Percentiles rank a stretch among this genome's conserved stretches.
Conservation (phyloP, 1,140 invertebrate species). For the Cheumatopsyche charites region DNA sequence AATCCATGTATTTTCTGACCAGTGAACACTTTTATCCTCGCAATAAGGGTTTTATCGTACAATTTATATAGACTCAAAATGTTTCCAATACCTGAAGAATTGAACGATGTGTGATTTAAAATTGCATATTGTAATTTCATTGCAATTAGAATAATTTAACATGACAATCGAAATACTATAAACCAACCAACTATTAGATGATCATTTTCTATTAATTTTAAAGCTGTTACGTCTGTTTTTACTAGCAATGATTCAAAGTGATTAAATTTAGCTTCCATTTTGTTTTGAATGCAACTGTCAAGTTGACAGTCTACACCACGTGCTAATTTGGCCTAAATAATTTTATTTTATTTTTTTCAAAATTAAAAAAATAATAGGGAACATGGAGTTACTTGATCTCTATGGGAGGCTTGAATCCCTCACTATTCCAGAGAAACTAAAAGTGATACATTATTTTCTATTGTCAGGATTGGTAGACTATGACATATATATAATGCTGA, state of each 20-base stretch:
- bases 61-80: constrained; percentile 53
- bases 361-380: too few species aligned
- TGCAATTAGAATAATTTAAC: too few species aligned
- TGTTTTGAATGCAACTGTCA: constrained; percentile 11
- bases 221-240: constrained; percentile 58
- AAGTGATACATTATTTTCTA: too few species aligned
- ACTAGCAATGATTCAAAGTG: constrained; percentile 50
- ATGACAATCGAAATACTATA: too few species aligned
- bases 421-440: too few species aligned
- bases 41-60: constrained; percentile 49
- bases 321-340: not conserved
- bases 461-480: too few species aligned
- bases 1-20: constrained; percentile 62
- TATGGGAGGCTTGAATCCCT: too few species aligned
- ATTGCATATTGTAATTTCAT: not conserved
- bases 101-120: constrained; percentile 28
- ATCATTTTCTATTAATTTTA: constrained; percentile 53
- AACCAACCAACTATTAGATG: constrained; percentile 51
- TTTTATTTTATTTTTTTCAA: too few species aligned
- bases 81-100: constrained; percentile 59
- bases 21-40: constrained; percentile 54
- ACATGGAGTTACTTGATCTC: too few species aligned
- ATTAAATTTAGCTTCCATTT: not conserved
- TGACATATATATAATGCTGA: too few species aligned
- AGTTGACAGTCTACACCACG: not conserved